phyloP scores from a whole-genome alignment of 2,113 vertebrate genomes.

The Menidia beryllina region DNA sequence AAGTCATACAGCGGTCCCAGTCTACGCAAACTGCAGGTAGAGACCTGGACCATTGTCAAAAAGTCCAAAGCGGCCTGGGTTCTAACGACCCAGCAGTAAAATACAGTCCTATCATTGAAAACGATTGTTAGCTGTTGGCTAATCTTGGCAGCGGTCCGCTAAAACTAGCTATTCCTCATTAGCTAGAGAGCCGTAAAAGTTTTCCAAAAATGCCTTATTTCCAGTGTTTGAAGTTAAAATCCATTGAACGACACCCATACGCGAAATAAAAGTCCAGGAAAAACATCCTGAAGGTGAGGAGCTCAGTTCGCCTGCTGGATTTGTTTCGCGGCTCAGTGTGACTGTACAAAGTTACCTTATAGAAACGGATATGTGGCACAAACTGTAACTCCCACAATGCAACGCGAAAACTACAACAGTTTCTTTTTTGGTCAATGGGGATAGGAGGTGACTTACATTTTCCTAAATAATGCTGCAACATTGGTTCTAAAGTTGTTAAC shows the following conservation, averaged over 20 bases:
- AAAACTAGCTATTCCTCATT: constrained; percentile 46
- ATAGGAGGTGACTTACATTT: fast-evolving
- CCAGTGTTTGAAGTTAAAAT: neutral
- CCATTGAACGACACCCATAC: neutral
- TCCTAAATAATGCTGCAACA: fast-evolving
- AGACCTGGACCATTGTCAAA: constrained; percentile 10
- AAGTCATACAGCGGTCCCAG: neutral
- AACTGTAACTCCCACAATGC: constrained; percentile 79
- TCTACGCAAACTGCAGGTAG: neutral
- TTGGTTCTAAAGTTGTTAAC: fast-evolving
- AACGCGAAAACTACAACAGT: constrained; percentile 46
- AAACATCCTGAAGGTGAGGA: constrained; percentile 25
- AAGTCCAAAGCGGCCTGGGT: neutral
- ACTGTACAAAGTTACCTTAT: constrained; percentile 62
- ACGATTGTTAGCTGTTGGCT: constrained; percentile 66
- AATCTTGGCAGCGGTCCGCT: constrained; percentile 46
- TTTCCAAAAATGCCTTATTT: constrained; percentile 17
- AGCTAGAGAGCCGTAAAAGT: constrained; percentile 45
- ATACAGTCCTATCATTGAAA: constrained; percentile 27
- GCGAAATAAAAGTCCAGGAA: neutral
- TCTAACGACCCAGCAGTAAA: constrained; percentile 2
- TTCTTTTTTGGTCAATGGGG: neutral
- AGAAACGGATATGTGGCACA: constrained; percentile 72
- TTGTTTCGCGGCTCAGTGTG: constrained; percentile 29
- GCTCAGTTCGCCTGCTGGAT: constrained; percentile 24